Evolutionary conservation across 2,888 invertebrate genomes (phyloP), one percentile per base, ranked within the genome.

Genomic region (Agonopterix alstromeriana): DNA sequence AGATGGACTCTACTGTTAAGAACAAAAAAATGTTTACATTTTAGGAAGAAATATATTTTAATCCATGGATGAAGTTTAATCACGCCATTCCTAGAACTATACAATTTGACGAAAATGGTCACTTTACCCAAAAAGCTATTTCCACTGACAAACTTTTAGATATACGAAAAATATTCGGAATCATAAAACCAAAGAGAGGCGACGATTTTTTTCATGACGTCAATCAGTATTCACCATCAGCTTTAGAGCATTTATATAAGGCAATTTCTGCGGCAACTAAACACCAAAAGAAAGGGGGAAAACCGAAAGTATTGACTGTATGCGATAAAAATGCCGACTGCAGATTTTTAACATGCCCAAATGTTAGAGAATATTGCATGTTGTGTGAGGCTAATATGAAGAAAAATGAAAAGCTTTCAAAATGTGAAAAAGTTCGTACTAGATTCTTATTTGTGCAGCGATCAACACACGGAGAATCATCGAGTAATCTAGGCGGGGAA

Each of bases 261-360:
- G 17, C 17, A n/a, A n/a, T n/a, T n/a, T n/a, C n/a, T 17, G 17
- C 27, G 27, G 7, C 27, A 27, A 7, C 27, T 7, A 7, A 27
- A 27, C 27, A 27, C 27, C 27, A 27, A 27, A 7, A 27, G 27
- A 27, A 7, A 7, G 27, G 27, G 27, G 1, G 0, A 54, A 35
- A 70, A 53, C 36, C 64, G 5, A 83, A 79, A 63, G 5, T 27
- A 55, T 58, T 78, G 2, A 77, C 70, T 1, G 10, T 86, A 87
- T 48, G 60, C 70, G 49, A 27, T 27, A 53, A 2, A 49, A 54
- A 38, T 50, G n/a, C 59, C 3, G 2, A 61, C 3, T 86, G 86
- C 58, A 68, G 66, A 54, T 83, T 82, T 58, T 53, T 86, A 54
- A 48, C 67, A 14, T 86, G 86, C 54, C 67, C 69, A 10, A 51